Evolutionary conservation across 2,888 invertebrate genomes (phyloP).

Genomic region (Metallyticus violacea): DNA sequence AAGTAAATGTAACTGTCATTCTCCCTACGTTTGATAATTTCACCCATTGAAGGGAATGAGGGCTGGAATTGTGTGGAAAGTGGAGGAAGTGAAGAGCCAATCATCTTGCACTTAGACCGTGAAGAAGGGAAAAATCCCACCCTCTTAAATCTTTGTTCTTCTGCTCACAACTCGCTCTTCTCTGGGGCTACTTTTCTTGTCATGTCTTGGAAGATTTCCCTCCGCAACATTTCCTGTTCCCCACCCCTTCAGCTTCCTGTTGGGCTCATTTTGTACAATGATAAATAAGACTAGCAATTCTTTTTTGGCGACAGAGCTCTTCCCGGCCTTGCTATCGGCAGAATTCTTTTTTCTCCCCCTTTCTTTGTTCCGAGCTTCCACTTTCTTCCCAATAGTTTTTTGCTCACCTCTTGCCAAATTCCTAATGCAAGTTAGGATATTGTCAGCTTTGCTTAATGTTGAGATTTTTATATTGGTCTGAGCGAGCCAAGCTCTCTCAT

Average conservation of each 20-base stretch:
- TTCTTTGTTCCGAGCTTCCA: background rate
- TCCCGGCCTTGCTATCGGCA: background rate
- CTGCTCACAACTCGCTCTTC: slow-evolving; percentile 8
- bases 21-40: background rate
- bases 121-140: background rate
- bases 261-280: slow-evolving; percentile 7
- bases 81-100: background rate
- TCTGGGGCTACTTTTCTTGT: slow-evolving; percentile 7
- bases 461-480: too few species aligned
- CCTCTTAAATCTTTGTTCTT: slow-evolving; percentile 4
- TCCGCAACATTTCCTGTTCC: background rate
- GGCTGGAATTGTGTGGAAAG: background rate
- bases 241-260: background rate
- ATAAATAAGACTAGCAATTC: slow-evolving; percentile 6
- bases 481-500: too few species aligned
- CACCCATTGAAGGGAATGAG: background rate
- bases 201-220: background rate
- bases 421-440: background rate
- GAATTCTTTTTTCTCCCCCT: background rate
- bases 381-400: background rate
- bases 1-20: background rate
- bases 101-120: background rate
- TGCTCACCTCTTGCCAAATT: background rate
- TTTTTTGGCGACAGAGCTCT: background rate
- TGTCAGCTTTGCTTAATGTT: background rate